These are phyloP conservation scores for Drosophila pachea DNA, from an alignment of 1,140 invertebrate species.

Conservation along the genomic window DNA sequence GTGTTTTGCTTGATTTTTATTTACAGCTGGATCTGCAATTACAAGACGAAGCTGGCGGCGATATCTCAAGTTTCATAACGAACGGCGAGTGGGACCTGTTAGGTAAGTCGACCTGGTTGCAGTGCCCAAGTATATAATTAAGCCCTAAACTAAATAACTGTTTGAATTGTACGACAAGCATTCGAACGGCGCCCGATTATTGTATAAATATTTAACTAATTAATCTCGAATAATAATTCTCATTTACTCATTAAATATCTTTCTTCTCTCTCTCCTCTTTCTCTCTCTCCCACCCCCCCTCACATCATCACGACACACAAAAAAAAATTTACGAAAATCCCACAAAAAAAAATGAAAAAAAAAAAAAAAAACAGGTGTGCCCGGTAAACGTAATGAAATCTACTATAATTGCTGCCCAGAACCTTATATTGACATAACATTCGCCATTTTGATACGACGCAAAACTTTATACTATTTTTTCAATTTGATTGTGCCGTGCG, in stretches of 20 bases:
- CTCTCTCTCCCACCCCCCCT: conserved; percentile 16
- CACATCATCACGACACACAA: neutral
- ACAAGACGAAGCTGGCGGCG: conserved; percentile 92
- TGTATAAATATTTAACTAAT: conserved; percentile 29
- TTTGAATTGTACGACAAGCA: conserved; percentile 12
- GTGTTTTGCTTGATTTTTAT: conserved; percentile 16
- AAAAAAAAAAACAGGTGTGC: conserved; percentile 85
- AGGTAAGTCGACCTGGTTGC: conserved; percentile 83
- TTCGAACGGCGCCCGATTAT: neutral
- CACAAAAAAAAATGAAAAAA: conserved; percentile 14
- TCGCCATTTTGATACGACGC: conserved; percentile 97
- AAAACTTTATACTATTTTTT: conserved; percentile 99
- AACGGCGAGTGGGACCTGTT: conserved; percentile 99
- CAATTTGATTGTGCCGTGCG: conserved; percentile 99
- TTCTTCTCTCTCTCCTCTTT: conserved; percentile 35
- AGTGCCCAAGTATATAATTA: neutral
- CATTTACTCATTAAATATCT: conserved; percentile 15
- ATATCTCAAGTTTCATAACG: conserved; percentile 96
- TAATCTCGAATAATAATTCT: conserved; percentile 33
- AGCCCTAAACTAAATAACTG: neutral
- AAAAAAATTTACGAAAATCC: conserved; percentile 21
- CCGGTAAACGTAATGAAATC: conserved; percentile 94
- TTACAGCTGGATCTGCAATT: conserved; percentile 94
- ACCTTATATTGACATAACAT: conserved; percentile 98
- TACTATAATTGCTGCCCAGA: conserved; percentile 97